Base-by-base conservation (phyloP, 2,888 invertebrate genomes). In the Crepidodera aurea region DNA sequence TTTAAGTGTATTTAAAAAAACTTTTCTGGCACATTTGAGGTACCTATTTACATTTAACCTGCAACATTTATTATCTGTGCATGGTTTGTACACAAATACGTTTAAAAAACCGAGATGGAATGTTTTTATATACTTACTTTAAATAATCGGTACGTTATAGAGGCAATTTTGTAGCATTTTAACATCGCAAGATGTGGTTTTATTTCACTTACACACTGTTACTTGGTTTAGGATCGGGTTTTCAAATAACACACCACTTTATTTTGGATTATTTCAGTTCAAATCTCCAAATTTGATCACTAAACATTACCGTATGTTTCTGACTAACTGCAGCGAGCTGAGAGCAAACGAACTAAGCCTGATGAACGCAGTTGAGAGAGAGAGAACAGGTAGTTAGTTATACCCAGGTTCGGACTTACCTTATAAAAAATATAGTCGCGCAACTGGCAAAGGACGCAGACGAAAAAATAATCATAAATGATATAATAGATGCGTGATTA, bases 311-410 rank as follows among this genome's bases (percentile, higher is more conserved):
- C 56, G 57, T 68, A 63, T 64, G 60, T 67, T 59, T 55, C 64
- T 67, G 66, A 68, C 69, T 66, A 67, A 69, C 62, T 66, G 66
- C 65, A 62, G 66, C 63, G 69, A 69, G 71, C 73, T 75, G 73
- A 74, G 72, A 72, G 68, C 69, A 69, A 51, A 51, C 51, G 40
- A 59, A 59, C 59, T 51, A 44, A 59, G 51, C 51, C 64, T 70
- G 68, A 62, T 60, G 59, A 51, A 56, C 44, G 56, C 46, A 65
- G 73, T 73, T 71, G 77, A 75, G 76, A 73, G 77, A 75, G 76
- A 73, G 77, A 75, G 76, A 77, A 77, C 76, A 77, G 77, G 76
- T 77, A 77, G 77, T 51, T 34, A 55, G 46, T n/a, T n/a, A n/a
- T n/a, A 46, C 5, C 15, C 56, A 56, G 56, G 34, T 19, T 8